phyloP scores from a whole-genome alignment of 2,113 vertebrate genomes.

The Pomatorhinus ruficollis region DNA sequence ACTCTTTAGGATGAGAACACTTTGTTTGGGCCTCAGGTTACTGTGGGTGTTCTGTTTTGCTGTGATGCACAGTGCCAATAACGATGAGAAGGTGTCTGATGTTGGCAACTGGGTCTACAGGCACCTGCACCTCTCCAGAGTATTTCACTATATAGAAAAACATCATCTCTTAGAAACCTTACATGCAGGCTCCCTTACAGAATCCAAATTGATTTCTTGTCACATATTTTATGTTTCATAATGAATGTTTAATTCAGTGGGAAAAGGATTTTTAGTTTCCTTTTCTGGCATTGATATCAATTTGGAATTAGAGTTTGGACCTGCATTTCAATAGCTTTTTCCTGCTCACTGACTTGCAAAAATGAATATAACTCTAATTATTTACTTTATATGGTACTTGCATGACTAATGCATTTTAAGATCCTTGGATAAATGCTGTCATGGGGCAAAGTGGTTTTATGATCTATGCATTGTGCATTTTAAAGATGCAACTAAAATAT shows the following conservation, averaged over 20 bases:
- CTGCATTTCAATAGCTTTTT: background rate
- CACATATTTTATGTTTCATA: background rate
- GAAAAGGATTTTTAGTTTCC: background rate
- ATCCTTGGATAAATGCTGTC: background rate
- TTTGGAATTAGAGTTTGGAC: background rate
- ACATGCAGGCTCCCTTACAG: background rate
- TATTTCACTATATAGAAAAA: background rate
- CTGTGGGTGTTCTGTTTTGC: accelerated
- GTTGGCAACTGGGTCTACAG: background rate
- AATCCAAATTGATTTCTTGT: background rate
- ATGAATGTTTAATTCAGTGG: background rate
- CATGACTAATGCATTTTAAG: background rate
- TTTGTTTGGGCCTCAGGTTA: background rate
- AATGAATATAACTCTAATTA: background rate
- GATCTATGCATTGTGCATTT: background rate
- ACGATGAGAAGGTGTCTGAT: background rate
- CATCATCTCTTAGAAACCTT: background rate
- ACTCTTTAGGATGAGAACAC: background rate
- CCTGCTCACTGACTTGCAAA: background rate
- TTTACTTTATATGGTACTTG: background rate
- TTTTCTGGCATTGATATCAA: background rate
- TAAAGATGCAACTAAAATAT: background rate
- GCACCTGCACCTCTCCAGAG: background rate
- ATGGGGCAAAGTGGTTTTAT: background rate
- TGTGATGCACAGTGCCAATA: background rate